phyloP scores from a whole-genome alignment of 2,113 vertebrate genomes.

The Pteruthius melanotis region DNA sequence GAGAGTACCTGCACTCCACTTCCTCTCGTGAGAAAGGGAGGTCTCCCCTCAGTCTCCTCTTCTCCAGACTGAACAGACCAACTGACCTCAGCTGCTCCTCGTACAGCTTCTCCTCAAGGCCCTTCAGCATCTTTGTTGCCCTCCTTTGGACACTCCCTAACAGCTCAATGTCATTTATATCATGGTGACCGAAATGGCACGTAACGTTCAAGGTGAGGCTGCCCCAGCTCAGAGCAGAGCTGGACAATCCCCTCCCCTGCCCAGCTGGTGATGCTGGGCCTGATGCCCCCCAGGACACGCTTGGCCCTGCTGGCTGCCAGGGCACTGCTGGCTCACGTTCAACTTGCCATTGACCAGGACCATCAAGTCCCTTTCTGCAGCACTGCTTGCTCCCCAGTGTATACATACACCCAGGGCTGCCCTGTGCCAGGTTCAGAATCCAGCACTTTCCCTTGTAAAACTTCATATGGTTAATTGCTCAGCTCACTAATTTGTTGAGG shows the following conservation, averaged over 20 bases:
- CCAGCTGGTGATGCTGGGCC: rapidly evolving
- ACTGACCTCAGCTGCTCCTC: background rate
- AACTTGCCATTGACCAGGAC: rapidly evolving
- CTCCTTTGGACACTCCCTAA: background rate
- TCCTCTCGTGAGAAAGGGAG: rapidly evolving
- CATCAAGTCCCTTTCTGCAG: rapidly evolving
- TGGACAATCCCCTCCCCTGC: background rate
- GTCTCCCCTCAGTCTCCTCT: background rate
- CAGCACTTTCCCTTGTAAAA: background rate
- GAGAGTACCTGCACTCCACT: background rate
- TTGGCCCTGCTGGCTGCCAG: background rate
- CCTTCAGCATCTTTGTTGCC: rapidly evolving
- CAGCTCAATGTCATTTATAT: rapidly evolving
- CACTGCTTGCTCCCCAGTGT: background rate
- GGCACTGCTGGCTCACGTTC: background rate
- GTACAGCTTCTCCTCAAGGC: rapidly evolving
- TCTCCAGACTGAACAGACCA: background rate
- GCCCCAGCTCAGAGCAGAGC: rapidly evolving
- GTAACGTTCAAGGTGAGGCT: rapidly evolving
- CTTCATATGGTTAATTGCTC: background rate
- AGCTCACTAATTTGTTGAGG: background rate
- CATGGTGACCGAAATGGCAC: background rate
- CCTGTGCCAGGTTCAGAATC: background rate
- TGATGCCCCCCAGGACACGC: rapidly evolving
- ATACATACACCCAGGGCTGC: background rate